Base-by-base conservation (phyloP, 2,113 vertebrate genomes). In the Chrysochloris asiatica region DNA sequence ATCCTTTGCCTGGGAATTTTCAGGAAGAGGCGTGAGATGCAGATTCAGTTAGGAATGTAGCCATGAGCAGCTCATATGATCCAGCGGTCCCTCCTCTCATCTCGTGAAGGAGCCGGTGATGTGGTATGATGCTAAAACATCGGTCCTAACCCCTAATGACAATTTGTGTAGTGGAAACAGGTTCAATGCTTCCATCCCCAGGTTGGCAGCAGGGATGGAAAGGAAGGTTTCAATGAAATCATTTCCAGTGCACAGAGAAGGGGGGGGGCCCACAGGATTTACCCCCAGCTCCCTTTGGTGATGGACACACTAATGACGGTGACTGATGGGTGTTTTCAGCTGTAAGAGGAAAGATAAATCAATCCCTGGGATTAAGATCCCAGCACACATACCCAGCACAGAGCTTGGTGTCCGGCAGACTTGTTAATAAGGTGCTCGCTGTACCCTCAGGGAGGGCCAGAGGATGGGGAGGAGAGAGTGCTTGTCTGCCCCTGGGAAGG, bases 151-250 rank as follows among this genome's bases (percentile, higher is more conserved):
- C 96, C 95, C 94, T 96, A 95, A 95, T 95, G 95, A 97, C 96
- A 93, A 97, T 98, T 97, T 98, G 97, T 97, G 93, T 97, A 97
- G 97, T 97, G 97, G 98, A 96, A 97, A 97, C 98, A 97, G 98
- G 97, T 97, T 97, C 97, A 97, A 97, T 97, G 95, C 97, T 97
- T 97, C 96, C 97, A 97, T 97, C 97, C 97, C 97, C 91, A 96
- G 95, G 97, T 97, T 97, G 97, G 97, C 97, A 94, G 97, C 96
- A 96, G 97, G 96, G 97, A 97, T 96, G 97, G 95, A 97, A 97
- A 97, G 96, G 97, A 97, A 96, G 97, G 92, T 96, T 96, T 97
- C 97, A 96, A 95, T 97, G 96, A 96, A 97, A 97, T 97, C 97
- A 91, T 96, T 95, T 96, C 80, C 86, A 96, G 95, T 95, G 96